Base-by-base conservation (phyloP, 2,113 vertebrate genomes). In the Pholis gunnellus region DNA sequence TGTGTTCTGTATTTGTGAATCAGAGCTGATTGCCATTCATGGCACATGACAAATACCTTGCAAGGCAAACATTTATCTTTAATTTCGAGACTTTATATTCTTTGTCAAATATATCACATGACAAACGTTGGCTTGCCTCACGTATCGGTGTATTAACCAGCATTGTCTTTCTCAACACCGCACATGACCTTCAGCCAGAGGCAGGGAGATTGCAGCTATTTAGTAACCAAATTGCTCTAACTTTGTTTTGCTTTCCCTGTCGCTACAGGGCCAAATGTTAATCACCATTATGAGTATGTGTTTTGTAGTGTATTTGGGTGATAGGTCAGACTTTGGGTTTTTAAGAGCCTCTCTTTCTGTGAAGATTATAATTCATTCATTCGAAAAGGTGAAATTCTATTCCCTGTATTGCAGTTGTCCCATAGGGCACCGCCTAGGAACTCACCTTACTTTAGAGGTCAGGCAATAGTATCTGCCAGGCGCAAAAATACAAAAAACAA, bases 121-220 rank as follows among this genome's bases (percentile, higher is more conserved):
- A 63, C 52, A 80, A 84, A 29, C 63, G 69, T 81, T 70, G 72
- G 3, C 42, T 60, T 38, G 18, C 17, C 2, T 50, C 17, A 34
- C 34, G 9, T 20, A 54, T 9, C 18, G 25, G 25, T 18, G 1
- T 46, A 42, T 54, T 2, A 14, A 50, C 11, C 8, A 9, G 42
- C 29, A 46, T 56, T 59, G 29, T 73, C n/a, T 68, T 63, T 75
- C 20, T 27, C 29, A 74, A 73, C 11, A 70, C 18, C 10, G 22
- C 25, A 20, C 15, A 27, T 56, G 38, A 69, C 84, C 73, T 83
- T 84, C 13, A 84, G 36, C 73, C 70, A 60, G 36, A 34, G 46
- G 46, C 14, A 5, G 9, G 34, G 60, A 78, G 36, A 64, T 57
- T 50, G 46, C 14, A 31, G 46, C n/a, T n/a, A 48, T 77, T 74